Conservation (phyloP, 2,888 invertebrate genomes). For the Drosophila leonis region DNA sequence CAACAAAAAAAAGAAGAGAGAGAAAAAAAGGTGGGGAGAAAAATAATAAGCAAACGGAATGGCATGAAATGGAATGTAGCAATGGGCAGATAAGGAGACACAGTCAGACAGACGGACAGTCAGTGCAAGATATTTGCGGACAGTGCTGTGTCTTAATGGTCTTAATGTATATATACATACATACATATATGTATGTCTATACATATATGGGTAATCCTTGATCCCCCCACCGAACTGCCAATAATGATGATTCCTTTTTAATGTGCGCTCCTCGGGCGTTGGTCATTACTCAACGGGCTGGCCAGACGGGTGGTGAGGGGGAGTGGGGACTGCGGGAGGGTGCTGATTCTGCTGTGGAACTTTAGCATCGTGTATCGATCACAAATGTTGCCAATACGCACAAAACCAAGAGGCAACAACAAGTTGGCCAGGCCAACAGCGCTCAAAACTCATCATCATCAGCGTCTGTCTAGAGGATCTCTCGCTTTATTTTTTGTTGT, state of each 20-base stretch:
- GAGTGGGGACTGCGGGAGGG: background rate
- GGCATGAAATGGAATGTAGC: constrained; percentile 52
- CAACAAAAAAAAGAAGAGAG: constrained; percentile 9
- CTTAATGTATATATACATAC: background rate
- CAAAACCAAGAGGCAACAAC: constrained; percentile 2
- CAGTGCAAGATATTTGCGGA: constrained; percentile 50
- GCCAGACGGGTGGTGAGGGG: background rate
- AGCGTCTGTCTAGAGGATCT: constrained; percentile 32
- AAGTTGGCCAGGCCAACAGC: constrained; percentile 16
- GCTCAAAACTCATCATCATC: constrained; percentile 77
- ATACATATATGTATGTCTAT: constrained; percentile 1
- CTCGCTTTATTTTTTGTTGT: background rate
- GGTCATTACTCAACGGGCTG: constrained; percentile 69
- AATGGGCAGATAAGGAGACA: constrained; percentile 17
- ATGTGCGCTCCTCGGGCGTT: constrained; percentile 77
- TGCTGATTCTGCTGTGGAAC: constrained; percentile 31
- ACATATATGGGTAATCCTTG: constrained; percentile 46
- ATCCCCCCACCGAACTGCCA: constrained; percentile 71
- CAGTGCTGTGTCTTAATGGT: constrained; percentile 58
- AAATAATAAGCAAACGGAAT: constrained; percentile 53
- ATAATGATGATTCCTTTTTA: constrained; percentile 84
- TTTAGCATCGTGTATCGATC: constrained; percentile 78
- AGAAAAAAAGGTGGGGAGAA: background rate
- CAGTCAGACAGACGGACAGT: background rate
- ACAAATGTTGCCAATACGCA: constrained; percentile 77